A percentile compares a stretch with the other conserved stretches of the same genome.
These are phyloP conservation scores for Antrozous pallidus DNA, from an alignment of 2,797 vertebrate species.

Conservation along the genomic window DNA sequence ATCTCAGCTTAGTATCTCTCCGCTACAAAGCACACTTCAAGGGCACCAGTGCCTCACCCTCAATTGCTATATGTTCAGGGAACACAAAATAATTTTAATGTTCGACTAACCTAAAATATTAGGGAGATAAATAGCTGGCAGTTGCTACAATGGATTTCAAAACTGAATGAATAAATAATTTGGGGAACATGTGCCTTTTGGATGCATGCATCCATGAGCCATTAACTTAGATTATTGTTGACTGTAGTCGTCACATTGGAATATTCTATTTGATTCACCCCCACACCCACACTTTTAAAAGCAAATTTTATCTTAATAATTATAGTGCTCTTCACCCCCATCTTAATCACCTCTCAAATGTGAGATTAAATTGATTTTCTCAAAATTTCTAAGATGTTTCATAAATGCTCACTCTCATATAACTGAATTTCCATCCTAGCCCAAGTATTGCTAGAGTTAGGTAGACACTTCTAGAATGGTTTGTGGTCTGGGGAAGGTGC, in stretches of 20 bases:
- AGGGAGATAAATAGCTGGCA: slow-evolving; percentile 18
- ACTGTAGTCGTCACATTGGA: neutral
- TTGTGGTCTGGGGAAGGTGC: neutral
- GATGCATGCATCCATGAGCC: neutral
- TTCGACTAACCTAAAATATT: slow-evolving; percentile 29
- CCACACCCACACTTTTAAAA: neutral
- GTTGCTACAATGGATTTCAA: neutral
- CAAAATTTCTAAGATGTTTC: slow-evolving; percentile 22
- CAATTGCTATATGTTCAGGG: neutral
- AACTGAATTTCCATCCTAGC: neutral
- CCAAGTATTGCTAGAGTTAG: neutral
- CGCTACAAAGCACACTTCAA: neutral
- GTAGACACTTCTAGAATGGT: neutral
- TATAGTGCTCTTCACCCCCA: neutral
- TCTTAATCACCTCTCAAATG: neutral
- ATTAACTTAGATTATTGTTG: neutral
- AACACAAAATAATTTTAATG: slow-evolving; percentile 40
- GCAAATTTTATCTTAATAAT: slow-evolving; percentile 26
- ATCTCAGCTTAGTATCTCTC: neutral
- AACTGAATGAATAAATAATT: slow-evolving; percentile 16
- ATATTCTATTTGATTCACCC: slow-evolving; percentile 12
- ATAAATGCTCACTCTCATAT: neutral
- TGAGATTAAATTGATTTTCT: slow-evolving; percentile 35
- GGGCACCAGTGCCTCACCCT: neutral
- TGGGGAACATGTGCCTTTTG: neutral